A percentile compares a stretch with the other conserved stretches of the same genome.
Conservation (phyloP, 1,140 invertebrate genomes). For the Aleiodes sp. region DNA sequence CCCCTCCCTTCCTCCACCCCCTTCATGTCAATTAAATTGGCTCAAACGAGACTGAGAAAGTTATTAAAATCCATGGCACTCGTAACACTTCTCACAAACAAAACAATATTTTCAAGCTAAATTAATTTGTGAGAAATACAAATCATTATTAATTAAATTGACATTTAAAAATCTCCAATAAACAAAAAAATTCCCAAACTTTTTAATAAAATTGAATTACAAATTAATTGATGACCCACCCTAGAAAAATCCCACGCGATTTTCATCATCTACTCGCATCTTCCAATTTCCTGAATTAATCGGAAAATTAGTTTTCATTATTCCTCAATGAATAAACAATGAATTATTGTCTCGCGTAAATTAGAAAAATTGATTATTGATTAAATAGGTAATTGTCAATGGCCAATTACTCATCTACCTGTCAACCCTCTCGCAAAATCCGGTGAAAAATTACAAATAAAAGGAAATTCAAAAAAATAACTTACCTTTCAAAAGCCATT, state of each 20-base stretch:
- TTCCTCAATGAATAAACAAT: background rate
- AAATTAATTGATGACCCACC: background rate
- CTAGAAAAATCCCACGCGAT: background rate
- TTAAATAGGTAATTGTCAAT: background rate
- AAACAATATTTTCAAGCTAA: background rate
- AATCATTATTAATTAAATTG: background rate
- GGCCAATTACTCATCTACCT: background rate
- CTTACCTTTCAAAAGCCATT: no score
- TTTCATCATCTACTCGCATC: background rate
- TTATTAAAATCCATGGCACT: background rate
- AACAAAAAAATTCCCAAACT: background rate
- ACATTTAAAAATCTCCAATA: background rate
- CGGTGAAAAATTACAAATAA: background rate
- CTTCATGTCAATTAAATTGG: slow-evolving; percentile 8
- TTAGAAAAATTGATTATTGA: background rate
- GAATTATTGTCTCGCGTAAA: no score
- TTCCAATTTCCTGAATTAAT: background rate
- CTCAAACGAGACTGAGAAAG: slow-evolving; percentile 11
- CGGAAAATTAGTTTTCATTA: background rate
- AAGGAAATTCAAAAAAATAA: background rate
- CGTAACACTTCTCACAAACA: background rate
- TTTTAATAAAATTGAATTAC: background rate
- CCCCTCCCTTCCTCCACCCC: background rate
- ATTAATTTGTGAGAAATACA: background rate
- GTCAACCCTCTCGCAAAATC: background rate